Percentiles rank a stretch among this genome's conserved stretches.
Evolutionary conservation across 2,797 vertebrate species (phyloP).

Genomic region (Todus mexicanus): DNA sequence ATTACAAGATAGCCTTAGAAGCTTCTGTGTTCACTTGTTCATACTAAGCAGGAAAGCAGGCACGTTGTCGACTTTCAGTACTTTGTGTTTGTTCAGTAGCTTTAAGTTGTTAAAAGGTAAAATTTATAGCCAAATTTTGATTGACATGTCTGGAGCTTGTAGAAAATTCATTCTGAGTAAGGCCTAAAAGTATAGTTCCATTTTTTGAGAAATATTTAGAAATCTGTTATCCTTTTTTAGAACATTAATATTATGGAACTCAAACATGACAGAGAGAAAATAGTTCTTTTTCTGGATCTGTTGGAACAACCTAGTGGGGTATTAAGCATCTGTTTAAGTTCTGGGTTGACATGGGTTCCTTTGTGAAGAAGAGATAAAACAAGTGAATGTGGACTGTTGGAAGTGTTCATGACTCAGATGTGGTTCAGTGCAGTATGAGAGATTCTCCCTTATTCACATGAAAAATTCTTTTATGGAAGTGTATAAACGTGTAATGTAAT

Average conservation of each 20-base stretch:
- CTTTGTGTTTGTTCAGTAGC: neutral
- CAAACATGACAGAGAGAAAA: neutral
- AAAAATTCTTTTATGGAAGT: neutral
- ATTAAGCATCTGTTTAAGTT: neutral
- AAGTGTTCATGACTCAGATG: neutral
- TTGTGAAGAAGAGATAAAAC: neutral
- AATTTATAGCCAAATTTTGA: neutral
- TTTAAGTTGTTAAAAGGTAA: neutral
- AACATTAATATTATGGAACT: neutral
- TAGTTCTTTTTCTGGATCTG: neutral
- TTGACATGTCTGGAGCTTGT: neutral
- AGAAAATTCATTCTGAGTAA: neutral
- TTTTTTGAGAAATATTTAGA: neutral
- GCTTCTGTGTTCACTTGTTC: neutral
- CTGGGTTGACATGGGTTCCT: neutral
- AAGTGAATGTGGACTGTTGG: neutral
- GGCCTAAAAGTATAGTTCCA: neutral
- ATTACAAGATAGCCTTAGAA: neutral
- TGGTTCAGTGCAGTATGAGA: neutral
- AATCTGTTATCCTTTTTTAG: neutral
- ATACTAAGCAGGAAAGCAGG: neutral
- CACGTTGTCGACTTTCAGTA: neutral
- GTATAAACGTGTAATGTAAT: neutral
- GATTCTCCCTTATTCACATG: neutral
- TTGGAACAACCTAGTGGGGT: neutral